Evolutionary conservation across 2,113 vertebrate genomes (phyloP).

Genomic region (Etheostoma spectabile): DNA sequence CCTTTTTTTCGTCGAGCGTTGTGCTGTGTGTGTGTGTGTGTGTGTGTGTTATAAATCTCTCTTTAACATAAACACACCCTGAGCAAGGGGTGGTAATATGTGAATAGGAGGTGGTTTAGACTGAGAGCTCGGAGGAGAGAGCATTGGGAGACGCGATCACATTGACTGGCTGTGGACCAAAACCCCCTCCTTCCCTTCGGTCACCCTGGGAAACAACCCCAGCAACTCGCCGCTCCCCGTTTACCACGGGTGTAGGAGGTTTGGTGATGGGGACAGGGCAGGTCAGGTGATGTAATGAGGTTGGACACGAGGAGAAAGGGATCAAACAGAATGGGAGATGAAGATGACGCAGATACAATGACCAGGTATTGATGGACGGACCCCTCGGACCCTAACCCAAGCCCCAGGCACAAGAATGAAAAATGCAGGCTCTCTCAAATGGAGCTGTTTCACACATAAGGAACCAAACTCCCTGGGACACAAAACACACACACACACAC

Average conservation of each 20-base stretch:
- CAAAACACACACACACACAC: conserved; percentile 32
- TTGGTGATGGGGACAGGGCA: conserved; percentile 46
- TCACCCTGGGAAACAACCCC: conserved; percentile 55
- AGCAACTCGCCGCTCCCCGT: conserved; percentile 32
- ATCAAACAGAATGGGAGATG: conserved; percentile 84
- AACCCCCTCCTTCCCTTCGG: conserved; percentile 23
- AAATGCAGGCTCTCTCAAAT: conserved; percentile 73
- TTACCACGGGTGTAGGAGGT: conserved; percentile 13
- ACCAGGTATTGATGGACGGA: conserved; percentile 77
- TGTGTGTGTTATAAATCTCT: no score
- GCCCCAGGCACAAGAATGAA: conserved; percentile 69
- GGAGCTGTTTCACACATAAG: conserved; percentile 66
- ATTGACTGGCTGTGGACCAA: conserved; percentile 36
- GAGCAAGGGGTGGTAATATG: conserved; percentile 27
- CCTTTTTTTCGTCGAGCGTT: no score
- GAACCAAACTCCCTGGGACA: conserved; percentile 44
- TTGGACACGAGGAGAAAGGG: conserved; percentile 61
- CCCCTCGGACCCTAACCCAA: conserved; percentile 65
- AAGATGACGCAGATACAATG: conserved; percentile 79
- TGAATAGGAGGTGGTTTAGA: conserved; percentile 46
- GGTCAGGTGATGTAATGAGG: conserved; percentile 78
- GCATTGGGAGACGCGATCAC: conserved; percentile 14
- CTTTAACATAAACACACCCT: conserved; percentile 3
- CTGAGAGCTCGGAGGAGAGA: background rate
- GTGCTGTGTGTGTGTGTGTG: conserved; percentile 5